A percentile compares a stretch with the other conserved stretches of the same genome.
Conservation (phyloP, 2,888 invertebrate species). For the Ethmia dodecea region DNA sequence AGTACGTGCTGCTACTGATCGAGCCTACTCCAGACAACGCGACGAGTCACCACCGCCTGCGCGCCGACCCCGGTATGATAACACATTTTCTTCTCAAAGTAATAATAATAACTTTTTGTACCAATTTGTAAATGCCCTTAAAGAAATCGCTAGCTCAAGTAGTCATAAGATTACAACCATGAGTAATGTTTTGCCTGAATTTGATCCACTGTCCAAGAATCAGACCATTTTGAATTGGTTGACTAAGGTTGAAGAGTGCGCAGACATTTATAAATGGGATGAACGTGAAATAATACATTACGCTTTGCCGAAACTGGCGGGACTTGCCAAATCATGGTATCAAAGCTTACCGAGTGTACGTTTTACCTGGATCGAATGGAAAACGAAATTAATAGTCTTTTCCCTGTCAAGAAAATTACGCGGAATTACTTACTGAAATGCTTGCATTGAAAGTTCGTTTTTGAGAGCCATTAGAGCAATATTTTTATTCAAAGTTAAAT, state of each 20-base stretch:
- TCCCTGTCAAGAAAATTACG: slow-evolving; percentile 16
- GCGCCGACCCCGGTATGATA: neutral
- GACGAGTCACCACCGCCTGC: neutral
- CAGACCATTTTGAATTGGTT: slow-evolving; percentile 12
- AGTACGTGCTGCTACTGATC: neutral
- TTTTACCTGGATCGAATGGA: slow-evolving; percentile 17
- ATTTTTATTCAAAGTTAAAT: slow-evolving; percentile 17
- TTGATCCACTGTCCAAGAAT: slow-evolving; percentile 12
- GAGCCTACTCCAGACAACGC: neutral
- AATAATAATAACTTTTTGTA: neutral
- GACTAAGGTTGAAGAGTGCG: slow-evolving; percentile 14
- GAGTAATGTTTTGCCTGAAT: slow-evolving; percentile 15
- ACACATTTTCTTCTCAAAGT: neutral
- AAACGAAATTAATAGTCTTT: slow-evolving; percentile 17
- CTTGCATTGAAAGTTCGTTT: slow-evolving; percentile 8
- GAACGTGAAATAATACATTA: slow-evolving; percentile 13
- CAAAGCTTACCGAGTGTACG: slow-evolving; percentile 13
- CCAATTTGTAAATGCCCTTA: neutral
- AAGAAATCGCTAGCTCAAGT: neutral
- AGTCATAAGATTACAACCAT: neutral
- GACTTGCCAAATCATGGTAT: slow-evolving; percentile 18
- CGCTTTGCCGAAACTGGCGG: slow-evolving; percentile 13
- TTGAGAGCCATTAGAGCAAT: slow-evolving; percentile 14
- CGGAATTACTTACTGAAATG: slow-evolving; percentile 17
- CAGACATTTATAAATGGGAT: slow-evolving; percentile 10